A percentile compares a stretch with the other conserved stretches of the same genome.
Evolutionary conservation across 2,888 invertebrate species (phyloP).

Genomic region (Pterobdella sp.): DNA sequence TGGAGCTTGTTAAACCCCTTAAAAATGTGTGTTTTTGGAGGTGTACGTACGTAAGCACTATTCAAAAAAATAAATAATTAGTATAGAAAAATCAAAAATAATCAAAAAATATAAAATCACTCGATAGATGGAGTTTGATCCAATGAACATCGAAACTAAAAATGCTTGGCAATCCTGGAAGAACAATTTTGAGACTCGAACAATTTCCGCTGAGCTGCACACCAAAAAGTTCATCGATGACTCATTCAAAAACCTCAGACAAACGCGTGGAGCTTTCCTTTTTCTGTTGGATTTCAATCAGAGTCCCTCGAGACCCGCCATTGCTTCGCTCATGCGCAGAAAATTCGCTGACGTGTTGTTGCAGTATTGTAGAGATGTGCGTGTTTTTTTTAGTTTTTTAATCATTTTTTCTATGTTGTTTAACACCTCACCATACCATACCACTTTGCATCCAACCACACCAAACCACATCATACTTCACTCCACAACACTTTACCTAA

Average conservation of each 20-base stretch:
- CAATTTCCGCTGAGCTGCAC: slow-evolving; percentile 66
- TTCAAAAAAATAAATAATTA: not conserved
- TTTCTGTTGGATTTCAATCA: slow-evolving; percentile 71
- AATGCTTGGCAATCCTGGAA: slow-evolving; percentile 80
- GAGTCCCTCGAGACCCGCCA: slow-evolving; percentile 67
- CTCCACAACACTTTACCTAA: not conserved
- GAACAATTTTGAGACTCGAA: slow-evolving; percentile 67
- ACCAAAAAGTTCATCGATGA: slow-evolving; percentile 76
- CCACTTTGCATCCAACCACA: not conserved
- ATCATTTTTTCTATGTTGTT: not conserved
- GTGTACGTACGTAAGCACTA: not conserved
- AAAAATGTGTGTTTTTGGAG: not conserved
- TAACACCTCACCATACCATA: not conserved
- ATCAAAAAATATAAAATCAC: not conserved
- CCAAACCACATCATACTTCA: not conserved
- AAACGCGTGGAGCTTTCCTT: slow-evolving; percentile 72
- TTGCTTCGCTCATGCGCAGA: slow-evolving; percentile 65
- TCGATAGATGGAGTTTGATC: slow-evolving; percentile 68
- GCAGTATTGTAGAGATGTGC: slow-evolving; percentile 76
- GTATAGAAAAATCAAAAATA: not conserved
- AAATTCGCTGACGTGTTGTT: slow-evolving; percentile 77
- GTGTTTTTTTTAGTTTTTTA: slow-evolving; percentile 8
- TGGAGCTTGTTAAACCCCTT: not conserved
- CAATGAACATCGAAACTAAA: slow-evolving; percentile 68
- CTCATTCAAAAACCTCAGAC: slow-evolving; percentile 70